Evolutionary conservation across 2,797 vertebrate genomes (phyloP).

Genomic region (Enteromius anoplus): DNA sequence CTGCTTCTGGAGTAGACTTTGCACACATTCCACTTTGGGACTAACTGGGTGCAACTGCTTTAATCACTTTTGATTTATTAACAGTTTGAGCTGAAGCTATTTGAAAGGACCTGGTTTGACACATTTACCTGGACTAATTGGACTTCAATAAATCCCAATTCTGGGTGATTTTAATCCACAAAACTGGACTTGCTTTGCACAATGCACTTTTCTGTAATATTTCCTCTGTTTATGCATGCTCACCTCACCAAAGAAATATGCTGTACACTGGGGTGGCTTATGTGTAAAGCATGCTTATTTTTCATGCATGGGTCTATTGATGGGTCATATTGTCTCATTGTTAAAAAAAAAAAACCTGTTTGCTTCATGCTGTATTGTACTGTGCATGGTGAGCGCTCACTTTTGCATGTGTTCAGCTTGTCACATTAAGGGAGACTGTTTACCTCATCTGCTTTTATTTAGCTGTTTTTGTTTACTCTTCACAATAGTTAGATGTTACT

Average conservation of each 20-base stretch:
- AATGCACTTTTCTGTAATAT: conserved; percentile 45
- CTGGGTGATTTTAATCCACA: conserved; percentile 22
- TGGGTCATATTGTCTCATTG: conserved; percentile 65
- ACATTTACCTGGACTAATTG: conserved; percentile 36
- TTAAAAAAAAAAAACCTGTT: conserved; percentile 35
- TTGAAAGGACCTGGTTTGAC: conserved; percentile 32
- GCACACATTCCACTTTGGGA: conserved; percentile 38
- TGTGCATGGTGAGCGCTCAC: conserved; percentile 72
- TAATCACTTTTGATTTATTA: conserved; percentile 38
- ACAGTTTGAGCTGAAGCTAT: conserved; percentile 20
- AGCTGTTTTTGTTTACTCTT: conserved; percentile 46
- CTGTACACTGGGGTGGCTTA: conserved; percentile 46
- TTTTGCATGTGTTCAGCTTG: conserved; percentile 75
- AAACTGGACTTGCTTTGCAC: conserved; percentile 41
- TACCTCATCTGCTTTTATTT: conserved; percentile 51
- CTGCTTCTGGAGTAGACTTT: conserved; percentile 48
- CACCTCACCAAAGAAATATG: conserved; percentile 44
- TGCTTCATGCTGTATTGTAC: conserved; percentile 32
- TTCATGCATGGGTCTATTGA: conserved; percentile 56
- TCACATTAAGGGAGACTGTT: conserved; percentile 59
- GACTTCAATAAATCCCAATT: conserved; percentile 32
- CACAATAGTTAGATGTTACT: conserved; percentile 68
- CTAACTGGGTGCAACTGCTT: conserved; percentile 54
- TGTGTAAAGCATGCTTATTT: conserved; percentile 65
- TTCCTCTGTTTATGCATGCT: conserved; percentile 48